Evolutionary conservation across 2,888 invertebrate genomes (phyloP).

Genomic region (Aromia moschata): DNA sequence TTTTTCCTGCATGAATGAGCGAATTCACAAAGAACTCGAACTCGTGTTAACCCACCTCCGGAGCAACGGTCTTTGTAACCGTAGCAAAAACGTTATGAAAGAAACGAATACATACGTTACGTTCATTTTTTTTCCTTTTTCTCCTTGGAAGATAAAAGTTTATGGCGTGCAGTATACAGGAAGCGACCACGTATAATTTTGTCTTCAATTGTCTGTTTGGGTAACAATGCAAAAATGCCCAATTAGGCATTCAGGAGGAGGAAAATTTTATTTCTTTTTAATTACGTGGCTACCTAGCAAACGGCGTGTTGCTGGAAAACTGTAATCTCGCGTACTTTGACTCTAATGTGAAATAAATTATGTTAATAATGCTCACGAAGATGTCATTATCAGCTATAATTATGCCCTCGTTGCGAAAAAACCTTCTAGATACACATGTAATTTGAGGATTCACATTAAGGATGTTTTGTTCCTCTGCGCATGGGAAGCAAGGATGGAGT

Average conservation of each 20-base stretch:
- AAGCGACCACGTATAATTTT: slow-evolving; percentile 8
- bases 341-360: slow-evolving; percentile 48
- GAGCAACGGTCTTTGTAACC: background rate
- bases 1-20: background rate
- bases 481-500: too few species aligned
- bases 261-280: slow-evolving; percentile 22
- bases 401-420: slow-evolving; percentile 10
- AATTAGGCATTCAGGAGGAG: slow-evolving; percentile 12
- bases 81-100: slow-evolving; percentile 2
- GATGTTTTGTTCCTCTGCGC: background rate
- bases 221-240: slow-evolving; percentile 17
- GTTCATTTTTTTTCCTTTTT: slow-evolving; percentile 1
- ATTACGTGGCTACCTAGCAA: slow-evolving; percentile 14
- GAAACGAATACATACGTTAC: background rate
- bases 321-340: slow-evolving; percentile 14
- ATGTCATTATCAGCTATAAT: slow-evolving; percentile 42
- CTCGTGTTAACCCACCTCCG: background rate
- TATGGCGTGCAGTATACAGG: slow-evolving; percentile 8
- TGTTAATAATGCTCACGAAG: slow-evolving; percentile 45
- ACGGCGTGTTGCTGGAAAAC: slow-evolving; percentile 12
- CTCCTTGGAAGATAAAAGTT: background rate
- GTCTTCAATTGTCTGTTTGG: slow-evolving; percentile 14
- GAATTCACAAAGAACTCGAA: background rate
- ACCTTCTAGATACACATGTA: slow-evolving; percentile 1
- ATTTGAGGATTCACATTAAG: slow-evolving; percentile 5